These are phyloP conservation scores for Nephrocerus scutellatus DNA, from an alignment of 2,888 invertebrate species.

Conservation along the genomic window DNA sequence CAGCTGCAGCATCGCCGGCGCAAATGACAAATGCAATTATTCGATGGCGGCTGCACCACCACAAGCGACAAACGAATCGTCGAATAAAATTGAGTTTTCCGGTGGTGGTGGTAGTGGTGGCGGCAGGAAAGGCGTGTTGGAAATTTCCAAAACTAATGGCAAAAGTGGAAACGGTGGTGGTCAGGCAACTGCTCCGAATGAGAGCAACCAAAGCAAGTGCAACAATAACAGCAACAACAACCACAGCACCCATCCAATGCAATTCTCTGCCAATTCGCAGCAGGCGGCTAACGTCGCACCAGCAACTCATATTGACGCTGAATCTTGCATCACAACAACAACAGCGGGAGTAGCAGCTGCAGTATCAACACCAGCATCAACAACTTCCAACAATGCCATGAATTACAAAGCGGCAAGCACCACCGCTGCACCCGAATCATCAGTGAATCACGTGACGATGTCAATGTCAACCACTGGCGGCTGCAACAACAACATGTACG, in stretches of 20 bases:
- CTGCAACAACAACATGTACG: conserved; percentile 34
- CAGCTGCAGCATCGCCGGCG: no score
- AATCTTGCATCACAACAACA: conserved; percentile 16
- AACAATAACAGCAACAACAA: conserved; percentile 21
- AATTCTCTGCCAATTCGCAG: no score
- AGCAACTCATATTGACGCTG: conserved; percentile 19
- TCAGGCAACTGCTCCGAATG: conserved; percentile 20
- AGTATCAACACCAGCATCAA: conserved; percentile 21
- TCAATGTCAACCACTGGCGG: conserved; percentile 11
- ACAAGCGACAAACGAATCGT: no score
- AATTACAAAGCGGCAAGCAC: conserved; percentile 12
- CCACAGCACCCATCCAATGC: conserved; percentile 30
- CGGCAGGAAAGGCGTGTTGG: conserved; percentile 7
- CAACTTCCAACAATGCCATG: conserved; percentile 22
- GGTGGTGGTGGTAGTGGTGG: conserved; percentile 19
- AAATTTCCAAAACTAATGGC: no score
- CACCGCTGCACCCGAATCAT: conserved; percentile 18
- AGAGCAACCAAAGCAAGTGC: conserved; percentile 16
- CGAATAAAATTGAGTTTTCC: no score
- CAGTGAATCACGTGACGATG: conserved; percentile 12
- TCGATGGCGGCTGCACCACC: no score
- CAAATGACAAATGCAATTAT: no score
- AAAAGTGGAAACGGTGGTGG: conserved; percentile 5
- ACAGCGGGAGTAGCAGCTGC: conserved; percentile 8
- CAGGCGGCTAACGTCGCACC: conserved; percentile 10